A percentile compares a stretch with the other conserved stretches of the same genome.
These are phyloP conservation scores for Chironomus tepperi DNA, from an alignment of 1,140 invertebrate species.

Conservation along the genomic window DNA sequence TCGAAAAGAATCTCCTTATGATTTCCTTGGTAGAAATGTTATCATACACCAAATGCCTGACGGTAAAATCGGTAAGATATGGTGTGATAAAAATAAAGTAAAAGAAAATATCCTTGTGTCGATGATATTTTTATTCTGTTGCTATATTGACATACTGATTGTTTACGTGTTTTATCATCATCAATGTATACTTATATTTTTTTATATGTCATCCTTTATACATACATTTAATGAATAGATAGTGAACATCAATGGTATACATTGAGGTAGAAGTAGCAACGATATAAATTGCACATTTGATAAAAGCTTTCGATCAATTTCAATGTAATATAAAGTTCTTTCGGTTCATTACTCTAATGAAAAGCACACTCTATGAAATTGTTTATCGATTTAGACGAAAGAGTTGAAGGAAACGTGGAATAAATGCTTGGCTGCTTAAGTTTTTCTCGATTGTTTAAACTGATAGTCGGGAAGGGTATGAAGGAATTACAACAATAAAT, in stretches of 20 bases:
- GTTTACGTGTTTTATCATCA: constrained; percentile 18
- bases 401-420: not conserved
- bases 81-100: too few relatives aligned
- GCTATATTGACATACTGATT: not conserved
- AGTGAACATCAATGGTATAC: too few relatives aligned
- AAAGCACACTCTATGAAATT: not conserved
- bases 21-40: not conserved
- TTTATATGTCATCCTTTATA: not conserved
- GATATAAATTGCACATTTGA: too few relatives aligned
- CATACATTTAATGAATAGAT: not conserved
- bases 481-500: too few relatives aligned
- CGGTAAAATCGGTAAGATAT: not conserved
- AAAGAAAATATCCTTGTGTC: not conserved
- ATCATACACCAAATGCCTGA: constrained; percentile 1
- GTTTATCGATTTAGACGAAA: not conserved
- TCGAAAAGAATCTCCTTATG: not conserved
- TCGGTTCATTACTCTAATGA: not conserved
- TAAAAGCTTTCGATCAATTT: too few relatives aligned
- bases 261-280: too few relatives aligned
- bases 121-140: not conserved
- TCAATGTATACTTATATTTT: not conserved
- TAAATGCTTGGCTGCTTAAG: too few relatives aligned
- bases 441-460: too few relatives aligned
- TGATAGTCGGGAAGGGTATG: too few relatives aligned
- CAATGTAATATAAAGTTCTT: too few relatives aligned